These are phyloP conservation scores for Dexiosoma caninum DNA, from an alignment of 2,888 invertebrate genomes.

Conservation along the genomic window DNA sequence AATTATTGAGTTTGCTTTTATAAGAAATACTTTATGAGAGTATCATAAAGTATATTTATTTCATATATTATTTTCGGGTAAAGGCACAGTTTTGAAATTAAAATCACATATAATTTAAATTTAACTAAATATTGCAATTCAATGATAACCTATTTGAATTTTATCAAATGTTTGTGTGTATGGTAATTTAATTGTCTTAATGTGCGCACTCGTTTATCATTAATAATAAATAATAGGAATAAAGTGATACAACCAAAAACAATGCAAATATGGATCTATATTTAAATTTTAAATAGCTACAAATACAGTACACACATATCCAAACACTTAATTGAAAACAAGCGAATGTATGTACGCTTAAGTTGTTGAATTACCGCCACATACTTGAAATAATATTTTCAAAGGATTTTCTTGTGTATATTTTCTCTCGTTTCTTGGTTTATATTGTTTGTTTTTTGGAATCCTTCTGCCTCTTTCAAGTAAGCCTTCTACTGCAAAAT, in stretches of 20 bases:
- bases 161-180: background rate
- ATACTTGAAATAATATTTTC: slow-evolving; percentile 65
- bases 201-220: slow-evolving; percentile 61
- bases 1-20: too few relatives aligned
- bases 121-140: background rate
- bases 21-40: too few relatives aligned
- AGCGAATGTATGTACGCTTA: slow-evolving; percentile 53
- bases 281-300: too few relatives aligned
- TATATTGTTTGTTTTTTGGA: slow-evolving; percentile 27
- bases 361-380: slow-evolving; percentile 39
- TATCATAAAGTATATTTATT: too few relatives aligned
- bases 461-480: background rate
- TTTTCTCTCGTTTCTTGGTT: slow-evolving; percentile 51
- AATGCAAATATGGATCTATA: slow-evolving; percentile 73
- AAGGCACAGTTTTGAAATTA: too few relatives aligned
- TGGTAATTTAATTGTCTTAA: background rate
- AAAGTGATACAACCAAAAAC: slow-evolving; percentile 75
- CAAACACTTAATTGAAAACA: slow-evolving; percentile 24
- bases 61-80: too few relatives aligned
- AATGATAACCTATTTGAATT: slow-evolving; percentile 4
- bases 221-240: slow-evolving; percentile 75
- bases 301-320: slow-evolving; percentile 48
- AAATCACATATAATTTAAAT: too few relatives aligned
- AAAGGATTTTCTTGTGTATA: slow-evolving; percentile 45
- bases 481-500: background rate